Conservation (phyloP, 2,797 vertebrate genomes). For the Oophaga sylvatica region DNA sequence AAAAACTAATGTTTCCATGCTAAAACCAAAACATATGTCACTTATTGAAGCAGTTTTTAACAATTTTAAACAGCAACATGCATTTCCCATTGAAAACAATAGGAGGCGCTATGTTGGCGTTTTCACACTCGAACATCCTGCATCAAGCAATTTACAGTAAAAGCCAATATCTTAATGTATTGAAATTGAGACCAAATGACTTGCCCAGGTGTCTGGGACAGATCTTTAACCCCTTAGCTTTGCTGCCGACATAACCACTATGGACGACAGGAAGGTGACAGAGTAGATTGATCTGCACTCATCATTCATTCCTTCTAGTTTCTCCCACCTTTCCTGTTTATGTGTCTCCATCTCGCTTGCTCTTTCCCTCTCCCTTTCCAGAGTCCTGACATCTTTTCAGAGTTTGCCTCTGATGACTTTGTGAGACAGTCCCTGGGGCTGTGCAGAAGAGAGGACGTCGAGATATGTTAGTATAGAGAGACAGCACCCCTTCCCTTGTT, state of each 20-base stretch:
- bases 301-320: not conserved
- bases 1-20: too few relatives aligned
- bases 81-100: not conserved
- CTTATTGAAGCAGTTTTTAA: too few relatives aligned
- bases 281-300: not conserved
- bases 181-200: not conserved
- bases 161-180: not conserved
- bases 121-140: not conserved
- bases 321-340: not conserved
- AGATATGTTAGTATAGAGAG: slow-evolving; percentile 39
- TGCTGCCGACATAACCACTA: not conserved
- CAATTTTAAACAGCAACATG: too few relatives aligned
- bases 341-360: not conserved
- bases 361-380: slow-evolving; percentile 11
- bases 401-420: slow-evolving; percentile 57
- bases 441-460: slow-evolving; percentile 44
- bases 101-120: not conserved
- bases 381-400: slow-evolving; percentile 58
- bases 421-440: slow-evolving; percentile 56
- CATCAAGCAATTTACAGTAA: not conserved
- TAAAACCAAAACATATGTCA: too few relatives aligned
- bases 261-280: not conserved
- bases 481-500: not conserved
- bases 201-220: not conserved
- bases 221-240: not conserved